Percentiles rank a stretch among this genome's conserved stretches.
Evolutionary conservation across 2,797 vertebrate genomes (phyloP).

Genomic region (Leptatherina wallacei): DNA sequence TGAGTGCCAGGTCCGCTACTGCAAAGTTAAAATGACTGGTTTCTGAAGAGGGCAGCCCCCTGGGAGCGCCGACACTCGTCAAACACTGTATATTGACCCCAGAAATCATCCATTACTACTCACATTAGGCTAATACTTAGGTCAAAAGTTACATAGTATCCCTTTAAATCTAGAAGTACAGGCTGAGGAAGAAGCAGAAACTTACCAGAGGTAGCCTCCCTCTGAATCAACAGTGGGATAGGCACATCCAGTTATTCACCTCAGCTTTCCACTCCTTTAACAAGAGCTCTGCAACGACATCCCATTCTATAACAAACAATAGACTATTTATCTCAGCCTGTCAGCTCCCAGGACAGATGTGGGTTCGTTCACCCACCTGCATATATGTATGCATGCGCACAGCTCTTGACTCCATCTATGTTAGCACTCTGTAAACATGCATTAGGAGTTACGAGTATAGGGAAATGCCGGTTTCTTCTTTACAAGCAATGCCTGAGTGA

Average conservation of each 20-base stretch:
- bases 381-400: constrained; percentile 6
- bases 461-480: constrained; percentile 50
- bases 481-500: constrained; percentile 55
- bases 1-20: too few species aligned
- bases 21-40: too few species aligned
- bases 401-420: constrained; percentile 37
- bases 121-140: too few species aligned
- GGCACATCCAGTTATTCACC: constrained; percentile 46
- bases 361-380: constrained; percentile 48
- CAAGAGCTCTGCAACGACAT: constrained; percentile 17
- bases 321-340: constrained; percentile 44
- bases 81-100: too few species aligned
- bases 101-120: too few species aligned
- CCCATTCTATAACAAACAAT: constrained; percentile 49
- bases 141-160: too few species aligned
- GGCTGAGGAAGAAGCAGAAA: background rate
- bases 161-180: background rate
- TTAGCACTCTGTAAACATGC: constrained; percentile 40
- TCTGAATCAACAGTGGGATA: constrained; percentile 59
- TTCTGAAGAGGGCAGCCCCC: too few species aligned
- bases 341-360: constrained; percentile 45
- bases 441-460: constrained; percentile 47
- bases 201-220: constrained; percentile 52
- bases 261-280: constrained; percentile 20
- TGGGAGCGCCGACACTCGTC: too few species aligned